Conservation (phyloP, 1,140 invertebrate species). For the Campoletis sonorensis region DNA sequence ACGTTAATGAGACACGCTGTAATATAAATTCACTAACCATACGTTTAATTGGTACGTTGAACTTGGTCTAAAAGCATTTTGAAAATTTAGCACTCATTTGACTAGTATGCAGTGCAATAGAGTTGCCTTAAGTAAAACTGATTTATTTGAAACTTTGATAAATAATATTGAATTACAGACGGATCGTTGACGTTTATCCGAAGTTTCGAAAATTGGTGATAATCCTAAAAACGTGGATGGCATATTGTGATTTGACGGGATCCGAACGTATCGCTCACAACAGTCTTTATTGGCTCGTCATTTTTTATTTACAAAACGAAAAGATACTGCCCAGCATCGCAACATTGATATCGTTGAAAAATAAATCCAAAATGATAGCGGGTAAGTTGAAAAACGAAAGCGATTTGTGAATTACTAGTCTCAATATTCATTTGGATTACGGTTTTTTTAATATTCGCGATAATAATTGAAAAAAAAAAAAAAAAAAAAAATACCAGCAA, state of each 20-base stretch:
- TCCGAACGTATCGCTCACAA: constrained; percentile 55
- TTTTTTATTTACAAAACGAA: constrained; percentile 67
- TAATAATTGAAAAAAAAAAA: not conserved
- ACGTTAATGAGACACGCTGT: no score
- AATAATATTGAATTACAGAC: constrained; percentile 63
- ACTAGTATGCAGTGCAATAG: no score
- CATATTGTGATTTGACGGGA: constrained; percentile 53
- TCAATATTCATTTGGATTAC: no score
- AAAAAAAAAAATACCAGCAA: not conserved
- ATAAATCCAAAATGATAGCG: constrained; percentile 52
- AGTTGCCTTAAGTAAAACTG: no score
- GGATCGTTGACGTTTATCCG: constrained; percentile 68
- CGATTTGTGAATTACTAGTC: no score
- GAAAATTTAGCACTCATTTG: no score
- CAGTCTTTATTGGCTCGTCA: constrained; percentile 63
- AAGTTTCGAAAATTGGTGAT: constrained; percentile 67
- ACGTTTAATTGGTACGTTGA: no score
- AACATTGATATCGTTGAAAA: constrained; percentile 53
- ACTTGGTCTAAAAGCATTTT: no score
- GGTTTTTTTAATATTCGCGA: no score
- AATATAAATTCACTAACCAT: no score
- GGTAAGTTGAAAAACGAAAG: constrained; percentile 50
- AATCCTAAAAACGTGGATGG: constrained; percentile 77
- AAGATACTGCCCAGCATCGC: constrained; percentile 62
- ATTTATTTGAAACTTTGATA: no score